These are phyloP conservation scores for Myotis pilosus DNA, from an alignment of 2,797 vertebrate species.

Conservation along the genomic window DNA sequence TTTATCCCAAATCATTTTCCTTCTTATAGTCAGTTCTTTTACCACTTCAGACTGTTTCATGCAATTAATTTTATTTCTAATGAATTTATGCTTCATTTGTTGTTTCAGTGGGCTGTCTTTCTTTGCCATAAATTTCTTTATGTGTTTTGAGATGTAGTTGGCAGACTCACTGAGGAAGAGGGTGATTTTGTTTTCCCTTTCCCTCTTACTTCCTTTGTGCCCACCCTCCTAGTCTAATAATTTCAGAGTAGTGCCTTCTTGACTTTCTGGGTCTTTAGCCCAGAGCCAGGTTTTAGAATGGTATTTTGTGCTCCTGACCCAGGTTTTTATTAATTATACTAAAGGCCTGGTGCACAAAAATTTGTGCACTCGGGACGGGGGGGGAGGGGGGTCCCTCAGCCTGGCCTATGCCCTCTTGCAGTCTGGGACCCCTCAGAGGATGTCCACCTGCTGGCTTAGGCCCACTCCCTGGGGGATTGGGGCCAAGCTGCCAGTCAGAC, in stretches of 20 bases:
- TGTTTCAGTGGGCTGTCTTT: not conserved
- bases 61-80: conserved; percentile 18
- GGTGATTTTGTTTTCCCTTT: not conserved
- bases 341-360: too few relatives aligned
- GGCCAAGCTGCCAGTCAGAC: too few relatives aligned
- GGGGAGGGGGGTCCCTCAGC: too few relatives aligned
- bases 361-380: too few relatives aligned
- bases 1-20: conserved; percentile 25
- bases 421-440: too few relatives aligned
- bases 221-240: not conserved
- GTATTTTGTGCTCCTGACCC: not conserved
- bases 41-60: not conserved
- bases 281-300: not conserved
- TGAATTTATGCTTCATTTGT: not conserved
- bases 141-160: not conserved
- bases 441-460: too few relatives aligned
- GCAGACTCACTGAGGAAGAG: not conserved
- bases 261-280: not conserved
- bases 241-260: not conserved
- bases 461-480: too few relatives aligned
- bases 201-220: not conserved
- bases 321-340: not conserved
- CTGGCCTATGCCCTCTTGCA: too few relatives aligned
- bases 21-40: not conserved
- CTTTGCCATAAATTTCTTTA: not conserved